Percentiles rank a stretch among this genome's conserved stretches.
phyloP scores from a whole-genome alignment of 2,888 invertebrate genomes.

The Acanthococcus lagerstroemiae region DNA sequence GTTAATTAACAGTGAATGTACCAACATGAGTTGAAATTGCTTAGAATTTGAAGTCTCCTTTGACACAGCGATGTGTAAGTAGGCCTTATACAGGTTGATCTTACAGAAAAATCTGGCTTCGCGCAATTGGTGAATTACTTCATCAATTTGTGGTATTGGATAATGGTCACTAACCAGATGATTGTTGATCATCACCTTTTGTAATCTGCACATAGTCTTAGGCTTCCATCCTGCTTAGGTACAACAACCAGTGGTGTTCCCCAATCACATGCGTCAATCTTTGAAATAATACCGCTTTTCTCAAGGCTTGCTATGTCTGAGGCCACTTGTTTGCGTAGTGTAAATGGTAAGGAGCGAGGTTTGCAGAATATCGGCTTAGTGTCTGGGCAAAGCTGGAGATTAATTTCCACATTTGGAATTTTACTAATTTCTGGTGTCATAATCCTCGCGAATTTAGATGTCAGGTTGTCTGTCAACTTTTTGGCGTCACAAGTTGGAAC shows the following conservation, averaged over 20 bases:
- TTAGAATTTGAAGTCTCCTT: not conserved
- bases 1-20: not conserved
- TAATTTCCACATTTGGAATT: not conserved
- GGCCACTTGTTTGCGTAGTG: not conserved
- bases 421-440: not conserved
- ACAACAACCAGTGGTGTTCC: slow-evolving; percentile 28
- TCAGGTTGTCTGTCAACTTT: not conserved
- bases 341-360: not conserved
- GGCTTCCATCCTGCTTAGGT: slow-evolving; percentile 25
- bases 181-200: slow-evolving; percentile 20
- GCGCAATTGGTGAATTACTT: slow-evolving; percentile 5
- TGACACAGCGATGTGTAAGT: not conserved
- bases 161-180: slow-evolving; percentile 31
- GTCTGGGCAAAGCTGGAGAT: not conserved
- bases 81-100: slow-evolving; percentile 21
- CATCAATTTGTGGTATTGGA: slow-evolving; percentile 12
- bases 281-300: not conserved
- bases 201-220: slow-evolving; percentile 29
- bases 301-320: not conserved
- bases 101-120: slow-evolving; percentile 14
- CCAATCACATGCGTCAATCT: not conserved
- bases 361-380: not conserved
- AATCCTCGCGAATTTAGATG: not conserved
- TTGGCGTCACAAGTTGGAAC: not conserved
- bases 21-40: slow-evolving; percentile 15